Base-by-base conservation (phyloP, 2,888 invertebrate genomes). In the Drosophila paucipuncta region DNA sequence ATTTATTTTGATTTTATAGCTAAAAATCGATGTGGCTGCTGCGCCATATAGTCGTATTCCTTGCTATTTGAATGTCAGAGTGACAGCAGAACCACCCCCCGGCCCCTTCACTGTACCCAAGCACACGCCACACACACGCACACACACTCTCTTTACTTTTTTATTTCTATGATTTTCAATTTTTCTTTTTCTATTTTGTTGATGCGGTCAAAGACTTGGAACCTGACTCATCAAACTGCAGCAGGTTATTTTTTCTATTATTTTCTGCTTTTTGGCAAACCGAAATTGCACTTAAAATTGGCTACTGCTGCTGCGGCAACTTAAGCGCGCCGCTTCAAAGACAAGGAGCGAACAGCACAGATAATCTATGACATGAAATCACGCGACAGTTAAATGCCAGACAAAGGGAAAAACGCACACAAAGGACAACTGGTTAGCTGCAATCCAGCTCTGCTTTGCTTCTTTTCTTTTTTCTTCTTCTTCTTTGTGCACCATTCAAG, bases 1-100 rank as follows among this genome's bases (percentile, higher is more conserved):
- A 78, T 89, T 90, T 89, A 78, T 83, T 89, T 86, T 76, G 83
- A 90, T 90, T 90, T 90, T 85, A 79, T 77, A 88, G 88, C 90
- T 71, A 68, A 88, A 85, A 85, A 90, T 88, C 88, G 90, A 90
- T 79, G 78, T 61, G 50, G 49, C 53, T 55, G 49, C 37, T 13
- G n/a, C 57, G 22, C 54, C 50, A 35, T 54, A 25, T 13, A 41
- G 73, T 62, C 53, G 11, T 13, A 63, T 57, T 59, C 65, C 49
- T 70, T 55, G 59, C 53, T 49, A 76, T 77, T 78, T 77, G 65
- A 77, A 77, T 81, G 78, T 68, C 78, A 78, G 65, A 57, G 66
- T 69, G 60, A 31, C n/a, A 39, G 58, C 43, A n/a, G 49, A 47
- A 16, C 2, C 47, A 4, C 39, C 65, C 25, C 10, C 49, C 22